Base-by-base conservation (phyloP, 2,888 invertebrate genomes). In the Ellobium chinense region DNA sequence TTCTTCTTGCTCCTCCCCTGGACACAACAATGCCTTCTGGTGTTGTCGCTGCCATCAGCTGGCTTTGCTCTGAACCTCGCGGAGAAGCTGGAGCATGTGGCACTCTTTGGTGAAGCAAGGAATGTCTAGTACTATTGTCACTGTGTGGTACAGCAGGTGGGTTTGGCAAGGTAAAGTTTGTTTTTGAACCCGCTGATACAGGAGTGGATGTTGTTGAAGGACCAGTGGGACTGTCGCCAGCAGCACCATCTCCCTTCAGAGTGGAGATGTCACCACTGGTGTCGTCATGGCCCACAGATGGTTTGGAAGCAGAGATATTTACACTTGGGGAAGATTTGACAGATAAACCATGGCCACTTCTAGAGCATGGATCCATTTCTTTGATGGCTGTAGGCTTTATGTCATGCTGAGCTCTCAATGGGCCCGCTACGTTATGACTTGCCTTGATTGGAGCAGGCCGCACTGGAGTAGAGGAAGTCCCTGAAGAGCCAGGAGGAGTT, bases 351-450 rank as follows among this genome's bases (percentile, higher is more conserved):
- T n/a, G n/a, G 18, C 46, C 46, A 46, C 18, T 46, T 46, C 9
- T 7, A 18, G 46, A 46, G 9, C 46, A 12, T 18, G 7, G 46
- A 46, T 46, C 46, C 7, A 46, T 46, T n/a, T n/a, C n/a, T n/a
- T n/a, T n/a, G n/a, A n/a, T n/a, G n/a, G n/a, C n/a, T n/a, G n/a
- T n/a, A n/a, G 69, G 31, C 34, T 31, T 54, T 7, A 54, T 56
- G 18, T 76, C 66, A 75, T 37, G 46, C 18, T 63, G 24, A 27
- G 54, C 78, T 37, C 29, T 72, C 24, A 72, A 2, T 62, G 72
- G 70, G 27, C 76, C 66, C 4, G 12, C 36, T 2, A 37, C 3
- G 36, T 24, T 66, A 56, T 76, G 76, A 58, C 46, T 65, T 56
- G 54, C 76, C 34, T 36, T 66, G 24, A 66, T 21, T 56, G 65